A percentile compares a stretch with the other conserved stretches of the same genome.
phyloP scores from a whole-genome alignment of 2,797 vertebrate species.

The Scolopax bukidnonensis region DNA sequence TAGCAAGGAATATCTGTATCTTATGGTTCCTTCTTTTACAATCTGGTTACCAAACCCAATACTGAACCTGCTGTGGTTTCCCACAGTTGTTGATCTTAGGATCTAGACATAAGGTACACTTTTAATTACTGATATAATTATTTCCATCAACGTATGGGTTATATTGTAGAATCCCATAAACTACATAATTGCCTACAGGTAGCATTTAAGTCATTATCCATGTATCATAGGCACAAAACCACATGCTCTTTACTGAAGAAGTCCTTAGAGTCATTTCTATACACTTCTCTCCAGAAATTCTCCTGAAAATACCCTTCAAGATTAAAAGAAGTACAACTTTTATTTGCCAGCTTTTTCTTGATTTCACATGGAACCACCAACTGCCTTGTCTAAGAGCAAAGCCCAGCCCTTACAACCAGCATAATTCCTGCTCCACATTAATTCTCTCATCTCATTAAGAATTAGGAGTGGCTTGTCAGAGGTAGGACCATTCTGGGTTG shows the following conservation, averaged over 20 bases:
- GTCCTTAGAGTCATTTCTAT: neutral
- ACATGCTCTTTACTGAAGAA: neutral
- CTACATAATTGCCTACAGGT: neutral
- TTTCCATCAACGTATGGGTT: neutral
- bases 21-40: neutral
- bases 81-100: conserved; percentile 1
- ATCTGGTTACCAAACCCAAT: neutral
- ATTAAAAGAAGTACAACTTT: neutral
- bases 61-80: neutral
- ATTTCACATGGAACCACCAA: neutral
- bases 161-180: conserved; percentile 15
- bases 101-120: neutral
- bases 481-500: neutral
- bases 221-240: neutral
- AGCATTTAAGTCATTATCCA: conserved; percentile 10
- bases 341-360: neutral
- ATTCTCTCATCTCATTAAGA: neutral
- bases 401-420: neutral
- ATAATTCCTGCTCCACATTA: neutral
- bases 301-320: neutral
- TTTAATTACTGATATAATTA: conserved; percentile 43
- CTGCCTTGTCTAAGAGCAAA: neutral
- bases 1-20: neutral
- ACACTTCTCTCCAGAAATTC: neutral
- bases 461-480: neutral